Evolutionary conservation across 2,888 invertebrate species (phyloP).

Genomic region (Mechanitis messenoides): DNA sequence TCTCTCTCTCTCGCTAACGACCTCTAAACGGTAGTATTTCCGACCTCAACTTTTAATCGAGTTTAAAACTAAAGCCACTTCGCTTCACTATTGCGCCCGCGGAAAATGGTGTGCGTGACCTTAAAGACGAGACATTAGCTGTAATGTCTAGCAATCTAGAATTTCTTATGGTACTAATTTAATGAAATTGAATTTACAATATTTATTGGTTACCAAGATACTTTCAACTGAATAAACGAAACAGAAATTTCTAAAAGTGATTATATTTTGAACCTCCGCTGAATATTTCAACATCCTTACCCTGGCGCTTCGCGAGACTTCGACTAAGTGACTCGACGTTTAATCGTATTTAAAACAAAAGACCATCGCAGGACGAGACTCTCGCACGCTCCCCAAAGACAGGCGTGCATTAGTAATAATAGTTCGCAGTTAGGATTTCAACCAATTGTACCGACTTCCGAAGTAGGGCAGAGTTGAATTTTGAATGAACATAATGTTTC

Average conservation of each 20-base stretch:
- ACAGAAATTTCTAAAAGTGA: too few species aligned
- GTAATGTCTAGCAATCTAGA: slow-evolving; percentile 28
- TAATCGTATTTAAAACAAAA: slow-evolving; percentile 5
- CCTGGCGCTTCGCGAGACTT: not conserved
- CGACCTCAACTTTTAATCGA: slow-evolving; percentile 34
- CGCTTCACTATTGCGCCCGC: slow-evolving; percentile 22
- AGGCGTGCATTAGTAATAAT: slow-evolving; percentile 32
- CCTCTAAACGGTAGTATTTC: slow-evolving; percentile 44
- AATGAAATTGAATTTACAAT: not conserved
- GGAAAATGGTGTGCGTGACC: slow-evolving; percentile 26
- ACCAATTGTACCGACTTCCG: slow-evolving; percentile 26
- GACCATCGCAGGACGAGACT: slow-evolving; percentile 2
- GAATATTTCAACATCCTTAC: too few species aligned
- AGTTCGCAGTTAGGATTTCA: slow-evolving; percentile 28
- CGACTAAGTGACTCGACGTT: not conserved
- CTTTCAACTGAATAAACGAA: too few species aligned
- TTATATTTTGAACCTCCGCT: too few species aligned
- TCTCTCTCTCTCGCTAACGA: too few species aligned
- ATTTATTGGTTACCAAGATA: too few species aligned
- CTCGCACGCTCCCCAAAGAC: slow-evolving; percentile 25
- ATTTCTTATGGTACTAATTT: not conserved
- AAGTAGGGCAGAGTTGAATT: slow-evolving; percentile 31
- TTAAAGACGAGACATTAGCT: slow-evolving; percentile 32
- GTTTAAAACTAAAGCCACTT: slow-evolving; percentile 53
- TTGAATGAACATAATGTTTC: slow-evolving; percentile 31